phyloP scores from a whole-genome alignment of 2,797 vertebrate genomes.

The Erethizon dorsatum region DNA sequence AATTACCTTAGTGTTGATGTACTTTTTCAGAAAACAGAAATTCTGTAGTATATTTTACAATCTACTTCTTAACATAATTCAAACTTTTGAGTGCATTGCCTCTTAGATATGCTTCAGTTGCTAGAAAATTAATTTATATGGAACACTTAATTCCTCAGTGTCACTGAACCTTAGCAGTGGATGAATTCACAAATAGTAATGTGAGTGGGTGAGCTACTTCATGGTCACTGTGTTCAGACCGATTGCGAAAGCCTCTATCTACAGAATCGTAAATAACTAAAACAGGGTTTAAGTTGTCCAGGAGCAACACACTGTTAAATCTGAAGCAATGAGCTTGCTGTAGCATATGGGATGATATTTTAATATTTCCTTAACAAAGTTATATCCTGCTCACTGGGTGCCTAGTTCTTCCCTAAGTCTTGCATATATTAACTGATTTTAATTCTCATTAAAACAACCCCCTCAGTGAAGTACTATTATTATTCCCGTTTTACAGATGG shows the following conservation, averaged over 20 bases:
- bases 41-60: background rate
- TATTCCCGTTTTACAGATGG: conserved; percentile 26
- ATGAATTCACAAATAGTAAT: conserved; percentile 26
- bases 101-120: conserved; percentile 27
- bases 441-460: background rate
- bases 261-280: conserved; percentile 1
- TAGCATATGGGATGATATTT: background rate
- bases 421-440: background rate
- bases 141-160: background rate
- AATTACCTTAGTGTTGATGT: background rate
- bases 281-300: background rate
- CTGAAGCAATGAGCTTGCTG: background rate
- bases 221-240: background rate
- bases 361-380: background rate
- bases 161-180: background rate
- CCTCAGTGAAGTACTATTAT: background rate
- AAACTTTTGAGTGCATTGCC: background rate
- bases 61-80: background rate
- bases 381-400: background rate
- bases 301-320: background rate
- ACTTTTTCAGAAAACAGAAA: conserved; percentile 2
- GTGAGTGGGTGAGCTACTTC: background rate
- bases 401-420: background rate
- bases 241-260: background rate
- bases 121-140: conserved; percentile 44